A percentile compares a stretch with the other conserved stretches of the same genome.
These are phyloP conservation scores for Carduelis carduelis DNA, from an alignment of 2,797 vertebrate genomes.

Conservation along the genomic window DNA sequence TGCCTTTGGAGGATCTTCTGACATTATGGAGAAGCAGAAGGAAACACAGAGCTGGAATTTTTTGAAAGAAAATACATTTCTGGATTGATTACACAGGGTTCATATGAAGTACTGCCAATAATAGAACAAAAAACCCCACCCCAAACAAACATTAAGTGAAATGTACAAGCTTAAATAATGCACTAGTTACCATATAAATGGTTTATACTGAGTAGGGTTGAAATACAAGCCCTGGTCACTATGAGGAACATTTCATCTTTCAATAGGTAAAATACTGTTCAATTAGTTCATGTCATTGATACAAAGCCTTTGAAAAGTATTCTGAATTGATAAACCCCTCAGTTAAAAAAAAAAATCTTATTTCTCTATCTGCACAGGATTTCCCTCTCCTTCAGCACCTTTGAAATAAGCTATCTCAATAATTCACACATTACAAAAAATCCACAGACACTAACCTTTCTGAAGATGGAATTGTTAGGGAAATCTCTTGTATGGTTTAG, in stretches of 20 bases:
- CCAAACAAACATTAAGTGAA: background rate
- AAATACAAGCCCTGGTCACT: background rate
- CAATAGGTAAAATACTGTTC: background rate
- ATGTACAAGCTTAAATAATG: background rate
- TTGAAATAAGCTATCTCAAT: constrained; percentile 16
- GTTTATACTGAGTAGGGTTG: background rate
- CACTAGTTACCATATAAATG: background rate
- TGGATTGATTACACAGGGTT: background rate
- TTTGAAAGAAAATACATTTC: background rate
- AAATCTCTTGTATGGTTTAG: background rate
- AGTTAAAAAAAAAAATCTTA: background rate
- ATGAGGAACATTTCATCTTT: background rate
- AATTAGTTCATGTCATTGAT: background rate
- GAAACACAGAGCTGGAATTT: background rate
- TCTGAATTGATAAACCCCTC: background rate
- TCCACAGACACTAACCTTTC: background rate
- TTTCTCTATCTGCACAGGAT: background rate
- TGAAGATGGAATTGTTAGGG: constrained; percentile 23
- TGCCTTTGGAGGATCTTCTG: background rate
- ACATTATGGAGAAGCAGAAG: background rate
- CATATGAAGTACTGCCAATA: background rate
- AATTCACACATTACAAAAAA: constrained; percentile 31
- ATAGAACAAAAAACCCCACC: rapidly evolving
- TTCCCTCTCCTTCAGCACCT: background rate
- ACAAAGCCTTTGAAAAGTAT: background rate